These are phyloP conservation scores for Pygoscelis adeliae DNA, from an alignment of 2,113 vertebrate species.

Conservation along the genomic window DNA sequence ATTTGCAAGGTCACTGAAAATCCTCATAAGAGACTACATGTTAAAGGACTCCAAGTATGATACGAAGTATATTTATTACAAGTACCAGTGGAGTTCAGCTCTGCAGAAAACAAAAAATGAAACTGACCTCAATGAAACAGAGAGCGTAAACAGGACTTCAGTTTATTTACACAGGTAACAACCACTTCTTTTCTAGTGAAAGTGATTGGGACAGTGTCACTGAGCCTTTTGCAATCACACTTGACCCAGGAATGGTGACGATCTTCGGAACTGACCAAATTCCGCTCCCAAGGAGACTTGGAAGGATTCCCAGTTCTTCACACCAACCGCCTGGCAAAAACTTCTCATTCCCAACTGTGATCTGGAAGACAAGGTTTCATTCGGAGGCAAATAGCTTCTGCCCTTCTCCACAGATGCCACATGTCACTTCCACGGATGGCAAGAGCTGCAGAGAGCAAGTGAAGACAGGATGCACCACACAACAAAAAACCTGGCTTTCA, in stretches of 20 bases:
- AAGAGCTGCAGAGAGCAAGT: background rate
- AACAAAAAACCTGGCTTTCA: background rate
- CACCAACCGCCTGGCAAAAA: background rate
- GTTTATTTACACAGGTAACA: background rate
- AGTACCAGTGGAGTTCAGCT: background rate
- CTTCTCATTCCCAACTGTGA: background rate
- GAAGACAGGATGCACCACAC: background rate
- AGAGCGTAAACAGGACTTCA: background rate
- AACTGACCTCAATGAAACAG: background rate
- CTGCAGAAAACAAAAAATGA: background rate
- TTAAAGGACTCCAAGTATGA: background rate
- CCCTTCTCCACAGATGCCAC: background rate
- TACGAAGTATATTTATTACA: background rate
- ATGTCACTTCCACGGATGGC: background rate
- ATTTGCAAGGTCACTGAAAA: background rate
- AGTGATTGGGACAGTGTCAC: background rate
- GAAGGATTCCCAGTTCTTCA: background rate
- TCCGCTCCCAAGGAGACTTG: background rate
- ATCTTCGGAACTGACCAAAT: background rate
- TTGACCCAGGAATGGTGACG: background rate
- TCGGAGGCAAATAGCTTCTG: background rate
- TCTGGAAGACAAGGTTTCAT: background rate
- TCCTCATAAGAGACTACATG: background rate
- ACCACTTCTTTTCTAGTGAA: background rate
- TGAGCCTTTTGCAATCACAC: background rate